Evolutionary conservation across 2,113 vertebrate species (phyloP).

Genomic region (Alces alces): DNA sequence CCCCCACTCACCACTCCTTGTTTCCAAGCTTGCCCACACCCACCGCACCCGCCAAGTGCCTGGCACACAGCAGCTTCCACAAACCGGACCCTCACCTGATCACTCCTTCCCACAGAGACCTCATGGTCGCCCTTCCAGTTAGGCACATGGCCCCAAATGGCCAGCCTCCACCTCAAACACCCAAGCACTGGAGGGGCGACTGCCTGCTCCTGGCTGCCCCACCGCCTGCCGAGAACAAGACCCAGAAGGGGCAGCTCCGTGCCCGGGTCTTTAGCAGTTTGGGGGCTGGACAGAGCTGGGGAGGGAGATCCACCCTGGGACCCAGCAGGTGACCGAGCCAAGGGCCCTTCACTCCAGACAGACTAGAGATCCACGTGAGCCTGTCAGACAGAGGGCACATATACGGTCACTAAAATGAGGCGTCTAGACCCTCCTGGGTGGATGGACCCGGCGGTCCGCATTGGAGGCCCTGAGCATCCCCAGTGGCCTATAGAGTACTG

Average conservation of each 20-base stretch:
- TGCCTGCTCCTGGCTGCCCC: background rate
- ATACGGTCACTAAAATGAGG: background rate
- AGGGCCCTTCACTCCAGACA: background rate
- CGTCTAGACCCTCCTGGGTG: background rate
- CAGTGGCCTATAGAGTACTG: background rate
- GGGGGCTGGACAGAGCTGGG: background rate
- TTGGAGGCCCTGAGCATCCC: background rate
- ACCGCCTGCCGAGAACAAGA: background rate
- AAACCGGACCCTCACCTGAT: background rate
- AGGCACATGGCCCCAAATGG: background rate
- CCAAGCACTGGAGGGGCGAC: background rate
- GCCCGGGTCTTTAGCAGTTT: background rate
- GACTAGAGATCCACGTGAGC: background rate
- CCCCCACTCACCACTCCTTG: background rate
- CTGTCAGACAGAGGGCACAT: background rate
- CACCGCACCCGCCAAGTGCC: rapidly evolving
- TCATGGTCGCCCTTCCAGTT: background rate
- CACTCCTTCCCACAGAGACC: too few relatives aligned
- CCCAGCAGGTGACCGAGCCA: background rate
- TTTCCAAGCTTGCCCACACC: background rate
- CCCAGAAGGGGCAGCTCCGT: background rate
- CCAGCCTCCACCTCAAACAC: background rate
- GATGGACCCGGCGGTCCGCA: background rate
- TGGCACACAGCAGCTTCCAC: background rate
- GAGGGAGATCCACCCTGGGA: background rate